Base-by-base conservation (phyloP, 2,888 invertebrate genomes). In the Conistra vaccinii region DNA sequence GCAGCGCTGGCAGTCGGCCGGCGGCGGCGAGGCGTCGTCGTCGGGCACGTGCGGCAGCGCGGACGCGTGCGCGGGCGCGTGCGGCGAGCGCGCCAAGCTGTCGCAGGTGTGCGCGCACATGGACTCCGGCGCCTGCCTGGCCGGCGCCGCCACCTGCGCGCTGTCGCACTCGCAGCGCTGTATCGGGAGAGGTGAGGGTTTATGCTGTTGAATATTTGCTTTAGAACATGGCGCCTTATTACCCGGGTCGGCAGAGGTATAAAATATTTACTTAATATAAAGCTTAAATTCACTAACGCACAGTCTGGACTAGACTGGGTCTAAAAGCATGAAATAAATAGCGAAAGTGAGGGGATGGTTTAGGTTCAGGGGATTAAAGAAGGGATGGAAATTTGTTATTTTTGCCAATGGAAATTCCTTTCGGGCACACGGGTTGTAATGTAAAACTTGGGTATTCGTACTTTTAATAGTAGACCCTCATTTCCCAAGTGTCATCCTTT, bases 81-180 rank as follows among this genome's bases (percentile, higher is more conserved):
- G 92, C 87, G 88, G 92, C 72, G 94, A 94, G 85, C 92, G 95
- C 63, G 93, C 91, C 83, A 93, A 93, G 84, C 89, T 93, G 85
- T 90, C 94, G 80, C 94, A 92, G 62, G 96, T 96, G 85, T 90
- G 93, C 88, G 92, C 95, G 69, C 95, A 96, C 91, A 95, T 96
- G 94, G 95, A 96, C 93, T 93, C 93, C 68, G 97, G 96, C 84
- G 91, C 93, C 76, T 95, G 96, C 73, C 90, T 95, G 12, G n/a
- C 93, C 2, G 85, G 90, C 23, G 91, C 85, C 17, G 90, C 91
- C 79, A 96, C 96, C 0, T 96, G 96, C 81, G 96, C 96, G 66
- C 91, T 96, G 51, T 95, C 95, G 4, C 95, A 96, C 87, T 86
- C 94, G 35, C 95, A 95, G 29, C 89, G 96, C 29, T 96, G 96